phyloP scores from a whole-genome alignment of 2,797 vertebrate species.

The Mus minutoides region DNA sequence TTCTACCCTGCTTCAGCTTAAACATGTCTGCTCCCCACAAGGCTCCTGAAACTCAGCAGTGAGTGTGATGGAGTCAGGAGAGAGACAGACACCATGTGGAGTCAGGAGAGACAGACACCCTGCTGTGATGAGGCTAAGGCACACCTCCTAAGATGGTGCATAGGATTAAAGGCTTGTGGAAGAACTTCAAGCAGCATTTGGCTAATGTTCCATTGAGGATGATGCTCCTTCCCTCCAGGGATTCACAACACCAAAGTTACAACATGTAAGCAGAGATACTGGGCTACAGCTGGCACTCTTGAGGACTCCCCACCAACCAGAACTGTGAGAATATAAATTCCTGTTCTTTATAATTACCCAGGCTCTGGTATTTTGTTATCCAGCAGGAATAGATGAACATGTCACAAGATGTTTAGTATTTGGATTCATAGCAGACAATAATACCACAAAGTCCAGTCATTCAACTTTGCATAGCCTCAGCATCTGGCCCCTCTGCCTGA shows the following conservation, averaged over 20 bases:
- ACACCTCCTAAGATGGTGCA: background rate
- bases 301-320: background rate
- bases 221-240: background rate
- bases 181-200: background rate
- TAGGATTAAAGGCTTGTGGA: background rate
- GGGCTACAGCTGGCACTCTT: background rate
- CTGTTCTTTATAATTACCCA: background rate
- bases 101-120: background rate
- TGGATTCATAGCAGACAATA: background rate
- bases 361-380: background rate
- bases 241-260: no score
- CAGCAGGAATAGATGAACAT: background rate
- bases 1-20: background rate
- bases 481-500: background rate
- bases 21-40: background rate
- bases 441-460: background rate
- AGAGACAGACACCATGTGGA: background rate
- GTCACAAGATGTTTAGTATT: background rate
- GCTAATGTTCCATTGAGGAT: background rate
- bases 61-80: background rate
- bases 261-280: background rate
- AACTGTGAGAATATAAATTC: background rate
- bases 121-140: rapidly evolving
- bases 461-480: background rate
- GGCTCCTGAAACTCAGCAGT: background rate